Percentiles rank a stretch among this genome's conserved stretches.
Conservation (phyloP, 2,113 vertebrate species). For the Scomber japonicus region DNA sequence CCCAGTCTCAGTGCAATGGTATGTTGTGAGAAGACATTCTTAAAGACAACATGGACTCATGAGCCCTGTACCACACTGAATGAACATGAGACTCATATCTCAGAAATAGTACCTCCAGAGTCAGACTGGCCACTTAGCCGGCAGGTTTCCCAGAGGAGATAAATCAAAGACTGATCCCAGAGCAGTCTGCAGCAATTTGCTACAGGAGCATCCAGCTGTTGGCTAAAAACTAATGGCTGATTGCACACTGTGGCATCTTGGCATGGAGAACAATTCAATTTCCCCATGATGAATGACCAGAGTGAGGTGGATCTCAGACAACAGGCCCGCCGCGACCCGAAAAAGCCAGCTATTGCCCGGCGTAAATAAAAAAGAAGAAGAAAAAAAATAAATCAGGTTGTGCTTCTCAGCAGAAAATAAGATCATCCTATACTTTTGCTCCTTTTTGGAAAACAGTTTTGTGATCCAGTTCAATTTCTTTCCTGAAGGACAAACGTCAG, state of each 20-base stretch:
- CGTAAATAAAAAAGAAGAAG: conserved; percentile 22
- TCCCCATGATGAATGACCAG: conserved; percentile 77
- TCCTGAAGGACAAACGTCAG: background rate
- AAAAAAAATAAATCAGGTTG: conserved; percentile 30
- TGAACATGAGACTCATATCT: conserved; percentile 11
- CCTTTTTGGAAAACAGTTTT: conserved; percentile 18
- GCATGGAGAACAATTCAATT: conserved; percentile 82
- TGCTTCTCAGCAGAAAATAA: conserved; percentile 23
- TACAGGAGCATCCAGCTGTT: conserved; percentile 74
- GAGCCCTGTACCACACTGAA: conserved; percentile 13
- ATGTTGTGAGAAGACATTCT: background rate
- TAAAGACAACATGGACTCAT: conserved; percentile 1
- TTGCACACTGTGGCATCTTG: conserved; percentile 73
- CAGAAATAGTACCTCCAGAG: conserved; percentile 59
- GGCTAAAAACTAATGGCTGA: conserved; percentile 75
- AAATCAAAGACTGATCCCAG: conserved; percentile 75
- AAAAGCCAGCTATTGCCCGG: conserved; percentile 25
- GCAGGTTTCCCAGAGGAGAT: conserved; percentile 64
- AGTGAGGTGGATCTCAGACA: conserved; percentile 67
- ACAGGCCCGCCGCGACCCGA: conserved; percentile 36
- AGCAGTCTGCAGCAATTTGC: conserved; percentile 72
- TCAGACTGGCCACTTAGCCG: conserved; percentile 67
- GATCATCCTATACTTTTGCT: conserved; percentile 10
- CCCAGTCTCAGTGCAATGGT: background rate
- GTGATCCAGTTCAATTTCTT: background rate